These are phyloP conservation scores for Upupa epops DNA, from an alignment of 2,113 vertebrate genomes.

Conservation along the genomic window DNA sequence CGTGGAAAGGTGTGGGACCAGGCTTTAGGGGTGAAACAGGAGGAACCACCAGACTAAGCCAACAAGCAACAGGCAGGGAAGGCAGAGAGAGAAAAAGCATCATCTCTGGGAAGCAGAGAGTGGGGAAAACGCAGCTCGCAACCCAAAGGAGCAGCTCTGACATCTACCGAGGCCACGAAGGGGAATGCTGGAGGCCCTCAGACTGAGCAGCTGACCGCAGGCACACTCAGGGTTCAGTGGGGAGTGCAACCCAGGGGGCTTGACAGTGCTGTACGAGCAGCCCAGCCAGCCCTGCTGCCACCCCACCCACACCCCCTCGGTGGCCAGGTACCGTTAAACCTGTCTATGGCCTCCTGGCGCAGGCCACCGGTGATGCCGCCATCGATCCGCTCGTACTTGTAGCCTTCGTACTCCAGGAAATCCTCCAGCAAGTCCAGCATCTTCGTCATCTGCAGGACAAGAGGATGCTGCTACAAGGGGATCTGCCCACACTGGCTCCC, in stretches of 20 bases:
- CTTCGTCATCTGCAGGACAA: slow-evolving; percentile 90
- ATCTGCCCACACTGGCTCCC: fast-evolving
- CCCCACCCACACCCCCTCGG: fast-evolving
- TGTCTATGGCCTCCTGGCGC: slow-evolving; percentile 95
- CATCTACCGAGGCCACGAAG: neutral
- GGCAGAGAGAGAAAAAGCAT: neutral
- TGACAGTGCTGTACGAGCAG: fast-evolving
- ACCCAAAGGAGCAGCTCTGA: neutral
- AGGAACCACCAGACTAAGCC: fast-evolving
- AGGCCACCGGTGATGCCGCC: slow-evolving; percentile 94
- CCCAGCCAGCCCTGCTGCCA: fast-evolving
- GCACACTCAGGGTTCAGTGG: neutral
- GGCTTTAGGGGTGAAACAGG: neutral
- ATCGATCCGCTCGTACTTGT: slow-evolving; percentile 95
- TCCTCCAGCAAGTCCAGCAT: slow-evolving; percentile 98
- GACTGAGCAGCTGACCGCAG: neutral
- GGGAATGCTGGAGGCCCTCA: neutral
- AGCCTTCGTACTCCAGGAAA: slow-evolving; percentile 94
- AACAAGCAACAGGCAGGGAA: neutral
- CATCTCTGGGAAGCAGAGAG: neutral
- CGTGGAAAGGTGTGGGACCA: neutral
- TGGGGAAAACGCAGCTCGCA: neutral
- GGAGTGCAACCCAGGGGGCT: neutral
- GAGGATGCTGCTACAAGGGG: neutral
- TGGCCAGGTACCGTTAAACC: slow-evolving; percentile 87